Base-by-base conservation (phyloP, 2,113 vertebrate species). In the Mormoops blainvillei region DNA sequence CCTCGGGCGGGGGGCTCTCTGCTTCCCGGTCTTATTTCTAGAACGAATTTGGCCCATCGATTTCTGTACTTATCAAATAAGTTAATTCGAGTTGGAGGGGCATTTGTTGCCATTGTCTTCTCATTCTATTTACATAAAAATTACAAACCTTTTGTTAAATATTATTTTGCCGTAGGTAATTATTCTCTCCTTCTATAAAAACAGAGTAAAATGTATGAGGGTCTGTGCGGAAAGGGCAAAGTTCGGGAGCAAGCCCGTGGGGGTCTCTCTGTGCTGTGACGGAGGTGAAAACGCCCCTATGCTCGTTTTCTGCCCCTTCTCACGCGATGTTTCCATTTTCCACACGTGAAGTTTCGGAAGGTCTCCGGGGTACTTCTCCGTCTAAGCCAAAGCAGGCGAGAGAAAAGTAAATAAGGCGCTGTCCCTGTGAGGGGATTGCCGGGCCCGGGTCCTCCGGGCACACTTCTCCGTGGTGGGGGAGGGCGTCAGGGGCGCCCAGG, bases 391-490 rank as follows among this genome's bases (percentile, higher is more conserved):
- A 87, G 26, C 36, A 20, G 68, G 31, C 22, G n/a, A 45, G 11
- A 83, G 33, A n/a, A 28, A 43, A 61, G 50, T 8, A n/a, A 45
- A 52, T 11, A 5, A 24, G 38, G 7, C 19, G 0, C 67, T 36
- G 31, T 1, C 22, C 68, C 54, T 36, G 26, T 2, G 38, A n/a
- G 76, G 86, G 9, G n/a, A 41, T 15, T n/a, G 19, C 14, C n/a
- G 48, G 73, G 10, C 10, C 3, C 18, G 54, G 41, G n/a, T 11
- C 36, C 31, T 56, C 2, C 3, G 1, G 4, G 11, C 3, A 4
- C 1, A 18, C 0, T 11, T 8, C 4, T 41, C 1, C 1, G 20
- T 33, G 26, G 2, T 0, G 14, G 31, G 20, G 20, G n/a, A 33
- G 20, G 58, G 4, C n/a, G 33, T 18, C 2, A 9, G 19, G 26